Conservation (phyloP, 2,113 vertebrate genomes). For the Diadophis punctatus region DNA sequence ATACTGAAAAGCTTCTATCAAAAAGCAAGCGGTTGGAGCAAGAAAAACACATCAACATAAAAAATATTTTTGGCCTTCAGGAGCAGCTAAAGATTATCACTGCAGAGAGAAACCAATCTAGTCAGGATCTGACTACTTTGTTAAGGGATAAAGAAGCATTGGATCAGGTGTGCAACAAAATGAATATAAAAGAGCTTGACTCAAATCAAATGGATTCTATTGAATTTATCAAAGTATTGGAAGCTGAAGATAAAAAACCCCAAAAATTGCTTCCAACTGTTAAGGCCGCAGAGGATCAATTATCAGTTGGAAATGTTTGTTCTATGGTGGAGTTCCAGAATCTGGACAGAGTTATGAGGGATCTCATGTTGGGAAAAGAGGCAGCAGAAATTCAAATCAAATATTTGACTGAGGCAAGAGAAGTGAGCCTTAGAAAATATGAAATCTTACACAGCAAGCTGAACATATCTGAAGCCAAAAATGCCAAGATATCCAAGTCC, state of each 20-base stretch:
- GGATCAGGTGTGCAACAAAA: slow-evolving; percentile 60
- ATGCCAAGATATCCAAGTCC: slow-evolving; percentile 67
- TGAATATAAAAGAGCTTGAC: slow-evolving; percentile 70
- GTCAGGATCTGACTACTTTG: slow-evolving; percentile 69
- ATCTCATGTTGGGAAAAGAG: slow-evolving; percentile 56
- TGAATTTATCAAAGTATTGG: slow-evolving; percentile 67
- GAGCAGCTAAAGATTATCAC: slow-evolving; percentile 69
- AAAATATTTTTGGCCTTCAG: slow-evolving; percentile 64
- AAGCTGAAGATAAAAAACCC: slow-evolving; percentile 69
- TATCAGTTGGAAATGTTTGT: neutral
- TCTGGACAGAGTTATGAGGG: slow-evolving; percentile 59
- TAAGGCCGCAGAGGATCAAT: neutral
- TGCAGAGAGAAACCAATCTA: slow-evolving; percentile 69
- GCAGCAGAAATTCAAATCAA: slow-evolving; percentile 67
- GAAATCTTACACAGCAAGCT: slow-evolving; percentile 74
- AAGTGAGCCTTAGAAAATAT: slow-evolving; percentile 59
- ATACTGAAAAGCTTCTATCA: slow-evolving; percentile 69
- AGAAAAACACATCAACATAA: slow-evolving; percentile 69
- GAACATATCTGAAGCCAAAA: slow-evolving; percentile 68
- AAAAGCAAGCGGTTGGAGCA: slow-evolving; percentile 67
- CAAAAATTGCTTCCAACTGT: neutral
- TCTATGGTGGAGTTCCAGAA: slow-evolving; percentile 61
- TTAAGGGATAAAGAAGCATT: slow-evolving; percentile 74
- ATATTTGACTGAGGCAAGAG: slow-evolving; percentile 69
- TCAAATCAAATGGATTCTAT: slow-evolving; percentile 61